Base-by-base conservation (phyloP, 2,113 vertebrate species). In the Apodemus sylvaticus region DNA sequence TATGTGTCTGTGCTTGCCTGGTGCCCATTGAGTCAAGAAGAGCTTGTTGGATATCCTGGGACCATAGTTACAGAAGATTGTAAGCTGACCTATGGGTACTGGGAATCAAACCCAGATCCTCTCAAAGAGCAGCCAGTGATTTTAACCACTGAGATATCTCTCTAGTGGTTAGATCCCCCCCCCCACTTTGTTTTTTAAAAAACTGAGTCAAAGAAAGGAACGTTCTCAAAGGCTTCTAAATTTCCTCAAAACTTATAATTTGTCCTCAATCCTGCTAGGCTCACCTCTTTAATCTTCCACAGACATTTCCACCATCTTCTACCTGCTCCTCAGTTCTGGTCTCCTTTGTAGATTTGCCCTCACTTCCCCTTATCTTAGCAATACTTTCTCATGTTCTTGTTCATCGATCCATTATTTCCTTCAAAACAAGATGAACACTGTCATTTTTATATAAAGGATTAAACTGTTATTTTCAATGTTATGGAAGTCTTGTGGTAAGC, bases 401-500 rank as follows among this genome's bases (percentile, higher is more conserved):
- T 19, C 7, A 93, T 0, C 26, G 60, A 34, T 34, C 64, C 26
- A 86, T 42, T 74, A 22, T 91, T 89, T 87, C 78, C 53, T 83
- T 20, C 62, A 83, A 89, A 71, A 34, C 42, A 93, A 19, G 36
- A 92, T 82, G 55, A 87, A 90, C 36, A 92, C 20, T 42, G 60
- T 62, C 10, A 1, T 2, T 42, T 64, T 85, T 31, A 2, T 60
- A 64, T 45, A 64, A 83, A 31, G 39, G n/a, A 39, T 29, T 45
- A 70, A 26, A 34, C 12, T 73, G n/a, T 34, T 73, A 66, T 87
- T 89, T 82, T 70, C 76, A 83, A 78, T 6, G 82, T 90, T 73
- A 83, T 73, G 90, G 42, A 83, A 95, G 36, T 8, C 51, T 79
- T 82, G 42, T 94, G 78, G 45, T 62, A 91, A 93, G 71, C 16